These are phyloP conservation scores for Geopemphigus sp. DNA, from an alignment of 1,140 invertebrate species.

Conservation along the genomic window DNA sequence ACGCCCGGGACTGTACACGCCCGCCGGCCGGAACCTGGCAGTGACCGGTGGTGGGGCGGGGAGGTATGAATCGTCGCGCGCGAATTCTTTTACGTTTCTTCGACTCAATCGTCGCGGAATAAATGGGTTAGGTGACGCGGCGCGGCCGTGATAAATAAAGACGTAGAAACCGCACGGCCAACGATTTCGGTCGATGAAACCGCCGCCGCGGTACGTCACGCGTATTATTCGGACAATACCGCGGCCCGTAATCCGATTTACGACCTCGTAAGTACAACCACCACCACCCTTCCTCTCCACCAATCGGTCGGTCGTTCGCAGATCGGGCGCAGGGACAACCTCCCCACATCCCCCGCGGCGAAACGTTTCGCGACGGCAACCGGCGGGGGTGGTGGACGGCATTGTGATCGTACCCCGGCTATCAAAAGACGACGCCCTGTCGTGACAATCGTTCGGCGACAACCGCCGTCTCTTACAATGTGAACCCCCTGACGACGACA, in stretches of 20 bases:
- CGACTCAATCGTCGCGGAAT: slow-evolving; percentile 42
- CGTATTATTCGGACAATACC: slow-evolving; percentile 15
- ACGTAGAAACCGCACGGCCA: background rate
- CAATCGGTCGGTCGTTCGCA: no score
- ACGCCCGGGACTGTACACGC: background rate
- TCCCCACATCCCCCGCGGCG: no score
- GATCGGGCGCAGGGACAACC: no score
- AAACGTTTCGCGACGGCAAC: no score
- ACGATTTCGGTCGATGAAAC: slow-evolving; percentile 45
- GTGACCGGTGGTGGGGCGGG: no score
- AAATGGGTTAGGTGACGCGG: background rate
- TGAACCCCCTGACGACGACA: slow-evolving; percentile 20
- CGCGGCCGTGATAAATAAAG: slow-evolving; percentile 10
- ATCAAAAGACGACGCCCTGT: slow-evolving; percentile 31
- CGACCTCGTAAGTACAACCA: no score
- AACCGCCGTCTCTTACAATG: slow-evolving; percentile 27
- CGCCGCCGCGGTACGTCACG: background rate
- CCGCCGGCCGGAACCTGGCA: no score
- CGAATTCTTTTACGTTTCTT: background rate
- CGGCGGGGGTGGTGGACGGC: background rate
- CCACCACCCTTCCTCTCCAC: no score
- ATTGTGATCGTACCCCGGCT: no score
- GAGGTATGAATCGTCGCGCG: no score
- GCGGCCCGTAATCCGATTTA: slow-evolving; percentile 23
- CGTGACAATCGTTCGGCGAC: slow-evolving; percentile 32